Evolutionary conservation across 2,888 invertebrate genomes (phyloP).

Genomic region (Lithophane socia): DNA sequence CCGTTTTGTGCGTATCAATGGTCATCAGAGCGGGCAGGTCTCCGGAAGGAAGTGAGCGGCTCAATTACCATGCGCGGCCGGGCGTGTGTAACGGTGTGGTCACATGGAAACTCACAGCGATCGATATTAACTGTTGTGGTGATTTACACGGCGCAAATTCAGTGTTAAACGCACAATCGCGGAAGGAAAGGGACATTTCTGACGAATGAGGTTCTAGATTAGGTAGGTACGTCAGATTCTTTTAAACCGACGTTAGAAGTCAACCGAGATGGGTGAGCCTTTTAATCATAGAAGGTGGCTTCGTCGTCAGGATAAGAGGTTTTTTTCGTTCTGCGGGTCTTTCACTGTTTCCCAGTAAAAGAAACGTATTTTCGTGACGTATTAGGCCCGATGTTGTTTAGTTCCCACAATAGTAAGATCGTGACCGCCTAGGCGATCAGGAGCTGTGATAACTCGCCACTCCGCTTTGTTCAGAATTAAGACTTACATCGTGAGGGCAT

Average conservation of each 20-base stretch:
- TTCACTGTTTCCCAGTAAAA: constrained; percentile 52
- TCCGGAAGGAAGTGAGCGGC: constrained; percentile 86
- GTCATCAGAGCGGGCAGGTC: constrained; percentile 71
- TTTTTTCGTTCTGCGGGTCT: constrained; percentile 8
- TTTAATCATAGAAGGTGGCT: no score
- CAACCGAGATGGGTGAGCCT: neutral
- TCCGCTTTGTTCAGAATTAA: constrained; percentile 74
- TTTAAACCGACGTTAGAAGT: constrained; percentile 2
- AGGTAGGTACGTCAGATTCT: neutral
- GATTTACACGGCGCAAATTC: constrained; percentile 65
- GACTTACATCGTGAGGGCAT: constrained; percentile 79
- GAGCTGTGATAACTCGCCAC: constrained; percentile 80
- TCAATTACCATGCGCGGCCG: constrained; percentile 82
- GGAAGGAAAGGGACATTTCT: constrained; percentile 4
- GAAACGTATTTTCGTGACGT: constrained; percentile 66
- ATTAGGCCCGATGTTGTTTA: constrained; percentile 72
- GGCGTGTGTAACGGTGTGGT: constrained; percentile 77
- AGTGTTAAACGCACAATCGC: constrained; percentile 42
- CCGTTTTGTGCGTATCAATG: constrained; percentile 72
- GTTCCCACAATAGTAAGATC: constrained; percentile 85
- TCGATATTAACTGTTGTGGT: constrained; percentile 76
- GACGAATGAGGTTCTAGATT: constrained; percentile 22
- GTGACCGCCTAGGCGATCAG: constrained; percentile 84
- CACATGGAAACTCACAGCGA: constrained; percentile 77
- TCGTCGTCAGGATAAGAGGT: no score